A percentile compares a stretch with the other conserved stretches of the same genome.
Evolutionary conservation across 2,888 invertebrate genomes (phyloP).

Genomic region (Tenthredo mesomela): DNA sequence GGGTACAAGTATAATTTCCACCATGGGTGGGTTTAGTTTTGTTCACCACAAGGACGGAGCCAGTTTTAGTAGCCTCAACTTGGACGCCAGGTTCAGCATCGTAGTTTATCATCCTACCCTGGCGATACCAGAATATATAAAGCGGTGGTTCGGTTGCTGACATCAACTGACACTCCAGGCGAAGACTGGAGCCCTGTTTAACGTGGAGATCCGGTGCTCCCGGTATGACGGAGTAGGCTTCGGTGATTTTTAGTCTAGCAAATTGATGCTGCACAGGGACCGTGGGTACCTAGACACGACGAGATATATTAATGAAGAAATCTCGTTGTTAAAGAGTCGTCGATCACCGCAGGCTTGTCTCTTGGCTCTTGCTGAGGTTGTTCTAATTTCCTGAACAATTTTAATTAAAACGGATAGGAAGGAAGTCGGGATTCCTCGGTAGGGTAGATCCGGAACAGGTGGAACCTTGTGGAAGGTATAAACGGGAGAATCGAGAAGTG

Average conservation of each 20-base stretch:
- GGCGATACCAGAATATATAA: conserved; percentile 91
- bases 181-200: conserved; percentile 86
- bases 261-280: conserved; percentile 64
- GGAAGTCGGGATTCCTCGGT: neutral
- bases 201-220: conserved; percentile 87
- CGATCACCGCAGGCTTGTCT: conserved; percentile 28
- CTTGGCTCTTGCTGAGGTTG: neutral
- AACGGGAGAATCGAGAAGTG: conserved; percentile 29
- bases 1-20: conserved; percentile 75
- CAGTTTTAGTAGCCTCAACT: conserved; percentile 77
- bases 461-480: neutral
- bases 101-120: conserved; percentile 92
- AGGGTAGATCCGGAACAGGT: conserved; percentile 4
- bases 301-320: neutral
- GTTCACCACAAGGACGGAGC: conserved; percentile 69
- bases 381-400: conserved; percentile 20
- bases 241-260: conserved; percentile 76
- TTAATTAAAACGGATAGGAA: conserved; percentile 18
- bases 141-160: conserved; percentile 85
- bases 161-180: conserved; percentile 85
- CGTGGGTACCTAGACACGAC: conserved; percentile 32
- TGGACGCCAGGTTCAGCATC: conserved; percentile 81
- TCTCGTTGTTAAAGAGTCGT: neutral
- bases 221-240: conserved; percentile 85
- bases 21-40: conserved; percentile 71